Evolutionary conservation across 2,888 invertebrate species (phyloP).

Genomic region (Pimpla rufipes): DNA sequence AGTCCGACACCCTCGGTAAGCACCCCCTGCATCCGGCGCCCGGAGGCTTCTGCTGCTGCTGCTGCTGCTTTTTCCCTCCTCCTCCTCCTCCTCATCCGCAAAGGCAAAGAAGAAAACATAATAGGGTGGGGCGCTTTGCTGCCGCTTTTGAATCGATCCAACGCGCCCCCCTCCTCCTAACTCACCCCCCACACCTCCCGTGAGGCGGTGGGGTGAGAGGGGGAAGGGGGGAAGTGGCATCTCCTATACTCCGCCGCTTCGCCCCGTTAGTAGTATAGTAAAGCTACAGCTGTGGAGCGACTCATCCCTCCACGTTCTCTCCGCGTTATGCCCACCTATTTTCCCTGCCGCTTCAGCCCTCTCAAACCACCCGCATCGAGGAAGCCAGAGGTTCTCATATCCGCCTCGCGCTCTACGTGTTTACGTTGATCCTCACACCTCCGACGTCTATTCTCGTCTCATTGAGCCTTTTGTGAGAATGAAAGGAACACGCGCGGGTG

Average conservation of each 20-base stretch:
- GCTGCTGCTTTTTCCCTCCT: not conserved
- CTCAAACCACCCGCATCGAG: conserved; percentile 13
- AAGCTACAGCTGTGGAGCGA: conserved; percentile 78
- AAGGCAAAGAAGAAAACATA: conserved; percentile 79
- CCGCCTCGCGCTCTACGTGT: conserved; percentile 13
- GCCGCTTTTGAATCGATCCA: conserved; percentile 85
- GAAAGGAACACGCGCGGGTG: conserved; percentile 46
- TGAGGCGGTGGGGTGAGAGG: no score
- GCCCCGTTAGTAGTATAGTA: conserved; percentile 27
- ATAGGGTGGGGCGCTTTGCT: conserved; percentile 83
- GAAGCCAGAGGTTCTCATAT: conserved; percentile 80
- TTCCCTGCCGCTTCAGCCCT: not conserved
- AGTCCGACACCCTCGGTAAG: not conserved
- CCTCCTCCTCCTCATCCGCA: conserved; percentile 11
- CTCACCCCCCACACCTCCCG: not conserved
- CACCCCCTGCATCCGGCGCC: conserved; percentile 20
- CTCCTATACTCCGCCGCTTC: conserved; percentile 26
- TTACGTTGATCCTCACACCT: not conserved
- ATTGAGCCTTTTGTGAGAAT: conserved; percentile 25
- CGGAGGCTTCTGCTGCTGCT: conserved; percentile 17
- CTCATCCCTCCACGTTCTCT: conserved; percentile 32
- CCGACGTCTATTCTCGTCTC: conserved; percentile 6
- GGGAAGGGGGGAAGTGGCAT: not conserved
- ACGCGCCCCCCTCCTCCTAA: conserved; percentile 65
- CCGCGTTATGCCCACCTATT: conserved; percentile 2